Evolutionary conservation across 1,140 invertebrate species (phyloP).

Genomic region (Leptinotarsa undecemlineata): DNA sequence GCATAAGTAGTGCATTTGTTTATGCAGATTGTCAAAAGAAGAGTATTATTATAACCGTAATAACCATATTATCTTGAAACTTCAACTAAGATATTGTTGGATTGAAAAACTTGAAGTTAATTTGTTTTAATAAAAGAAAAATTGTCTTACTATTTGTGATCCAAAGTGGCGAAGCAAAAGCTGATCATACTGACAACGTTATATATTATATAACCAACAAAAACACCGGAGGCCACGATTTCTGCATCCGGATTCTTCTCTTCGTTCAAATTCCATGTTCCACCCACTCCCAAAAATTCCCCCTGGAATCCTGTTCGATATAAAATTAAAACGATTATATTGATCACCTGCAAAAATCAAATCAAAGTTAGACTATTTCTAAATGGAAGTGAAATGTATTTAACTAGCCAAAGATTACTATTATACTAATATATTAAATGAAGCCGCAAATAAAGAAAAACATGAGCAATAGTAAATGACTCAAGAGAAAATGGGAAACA

Average conservation of each 20-base stretch:
- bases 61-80: no score
- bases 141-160: slow-evolving; percentile 69
- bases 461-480: no score
- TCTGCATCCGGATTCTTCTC: slow-evolving; percentile 83
- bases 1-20: no score
- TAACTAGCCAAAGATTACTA: no score
- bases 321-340: slow-evolving; percentile 77
- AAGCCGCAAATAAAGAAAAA: no score
- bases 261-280: slow-evolving; percentile 86
- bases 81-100: no score
- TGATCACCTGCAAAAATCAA: slow-evolving; percentile 67
- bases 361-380: not conserved
- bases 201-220: slow-evolving; percentile 83
- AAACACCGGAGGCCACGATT: slow-evolving; percentile 81
- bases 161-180: slow-evolving; percentile 72
- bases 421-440: no score
- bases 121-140: not conserved
- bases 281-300: slow-evolving; percentile 80
- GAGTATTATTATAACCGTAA: no score
- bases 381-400: no score
- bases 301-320: slow-evolving; percentile 81
- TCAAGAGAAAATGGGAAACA: no score
- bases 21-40: no score
- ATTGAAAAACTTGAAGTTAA: not conserved
- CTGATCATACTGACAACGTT: slow-evolving; percentile 72